phyloP scores from a whole-genome alignment of 2,113 vertebrate genomes.

The Cairina moschata region DNA sequence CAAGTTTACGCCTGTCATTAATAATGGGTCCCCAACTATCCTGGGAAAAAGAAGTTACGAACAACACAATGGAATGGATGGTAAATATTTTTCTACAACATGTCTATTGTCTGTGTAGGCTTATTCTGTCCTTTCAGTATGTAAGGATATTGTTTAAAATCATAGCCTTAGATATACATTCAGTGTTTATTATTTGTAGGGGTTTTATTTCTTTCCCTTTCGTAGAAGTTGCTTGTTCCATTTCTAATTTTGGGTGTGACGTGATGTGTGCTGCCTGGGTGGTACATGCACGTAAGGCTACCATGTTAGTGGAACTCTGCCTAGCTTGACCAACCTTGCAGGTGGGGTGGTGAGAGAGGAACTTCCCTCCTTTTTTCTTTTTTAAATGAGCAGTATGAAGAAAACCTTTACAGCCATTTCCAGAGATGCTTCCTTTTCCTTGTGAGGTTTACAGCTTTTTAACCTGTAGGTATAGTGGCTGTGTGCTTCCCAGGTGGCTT shows the following conservation, averaged over 20 bases:
- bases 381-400: background rate
- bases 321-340: background rate
- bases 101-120: background rate
- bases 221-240: background rate
- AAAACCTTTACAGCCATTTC: background rate
- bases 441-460: background rate
- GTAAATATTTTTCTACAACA: constrained; percentile 75
- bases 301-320: background rate
- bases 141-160: background rate
- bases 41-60: constrained; percentile 95
- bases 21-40: constrained; percentile 97
- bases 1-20: constrained; percentile 91
- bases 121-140: background rate
- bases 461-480: background rate
- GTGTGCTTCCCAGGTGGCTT: background rate
- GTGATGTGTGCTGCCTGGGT: background rate
- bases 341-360: background rate
- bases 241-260: background rate
- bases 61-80: constrained; percentile 95
- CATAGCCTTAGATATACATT: background rate
- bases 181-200: background rate
- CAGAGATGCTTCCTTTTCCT: background rate
- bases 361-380: background rate
- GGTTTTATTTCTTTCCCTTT: background rate
- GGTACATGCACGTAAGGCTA: background rate